A percentile compares a stretch with the other conserved stretches of the same genome.
Conservation (phyloP, 2,113 vertebrate genomes). For the Octodon degus region DNA sequence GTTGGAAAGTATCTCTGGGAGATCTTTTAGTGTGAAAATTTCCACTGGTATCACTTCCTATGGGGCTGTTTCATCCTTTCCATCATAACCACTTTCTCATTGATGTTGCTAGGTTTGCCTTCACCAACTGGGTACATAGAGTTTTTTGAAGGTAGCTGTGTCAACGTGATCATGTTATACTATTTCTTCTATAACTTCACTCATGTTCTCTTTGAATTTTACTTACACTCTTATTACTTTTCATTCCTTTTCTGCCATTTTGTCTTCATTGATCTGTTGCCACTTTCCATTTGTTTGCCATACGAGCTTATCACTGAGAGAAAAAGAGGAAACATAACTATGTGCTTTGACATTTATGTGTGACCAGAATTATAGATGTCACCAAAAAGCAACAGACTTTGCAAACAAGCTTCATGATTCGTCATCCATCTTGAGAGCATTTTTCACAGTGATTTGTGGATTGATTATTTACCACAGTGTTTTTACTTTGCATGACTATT, state of each 20-base stretch:
- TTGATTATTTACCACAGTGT: not conserved
- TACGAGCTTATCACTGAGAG: not conserved
- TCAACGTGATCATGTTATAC: not conserved
- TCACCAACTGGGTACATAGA: not conserved
- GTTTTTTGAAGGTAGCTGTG: not conserved
- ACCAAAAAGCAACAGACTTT: not conserved
- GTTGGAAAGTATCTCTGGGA: not conserved
- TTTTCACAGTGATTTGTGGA: not conserved
- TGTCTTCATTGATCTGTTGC: not conserved
- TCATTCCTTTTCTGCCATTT: not conserved
- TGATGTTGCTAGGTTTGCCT: not conserved
- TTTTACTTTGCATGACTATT: not conserved
- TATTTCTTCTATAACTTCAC: not conserved
- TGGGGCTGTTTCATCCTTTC: not conserved
- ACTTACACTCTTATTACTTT: not conserved
- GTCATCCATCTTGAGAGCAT: not conserved
- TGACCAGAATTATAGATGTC: not conserved
- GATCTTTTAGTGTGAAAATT: not conserved
- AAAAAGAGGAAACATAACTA: not conserved
- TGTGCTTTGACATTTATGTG: not conserved
- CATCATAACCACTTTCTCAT: not conserved
- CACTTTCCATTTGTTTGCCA: not conserved
- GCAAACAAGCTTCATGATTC: not conserved
- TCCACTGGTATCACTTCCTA: not conserved
- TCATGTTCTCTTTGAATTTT: not conserved